Conservation (phyloP, 1,140 invertebrate genomes). For the Zelostemma sp. region DNA sequence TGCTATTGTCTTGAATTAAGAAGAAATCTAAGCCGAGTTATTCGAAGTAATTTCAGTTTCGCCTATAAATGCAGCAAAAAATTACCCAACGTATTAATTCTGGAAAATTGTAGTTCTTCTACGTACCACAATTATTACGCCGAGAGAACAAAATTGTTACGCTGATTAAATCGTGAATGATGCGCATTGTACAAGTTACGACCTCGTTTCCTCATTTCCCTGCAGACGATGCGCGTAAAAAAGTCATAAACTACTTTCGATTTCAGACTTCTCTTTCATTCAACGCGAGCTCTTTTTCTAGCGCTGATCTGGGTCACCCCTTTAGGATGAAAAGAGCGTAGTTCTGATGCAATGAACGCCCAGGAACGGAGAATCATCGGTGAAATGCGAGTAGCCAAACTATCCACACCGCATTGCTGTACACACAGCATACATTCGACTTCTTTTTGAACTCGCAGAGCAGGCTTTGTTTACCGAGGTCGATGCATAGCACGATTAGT, state of each 20-base stretch:
- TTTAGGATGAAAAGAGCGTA: constrained; percentile 25
- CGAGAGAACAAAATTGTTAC: no score
- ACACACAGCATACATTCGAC: constrained; percentile 15
- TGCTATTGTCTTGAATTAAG: no score
- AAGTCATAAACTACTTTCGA: constrained; percentile 48
- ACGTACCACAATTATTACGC: no score
- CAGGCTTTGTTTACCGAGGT: constrained; percentile 58
- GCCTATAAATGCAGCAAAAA: no score
- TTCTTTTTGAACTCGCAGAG: constrained; percentile 24
- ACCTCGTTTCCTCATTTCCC: not conserved
- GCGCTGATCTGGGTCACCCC: constrained; percentile 27
- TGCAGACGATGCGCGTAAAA: constrained; percentile 25
- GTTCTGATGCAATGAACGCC: constrained; percentile 34
- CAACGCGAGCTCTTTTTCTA: constrained; percentile 34
- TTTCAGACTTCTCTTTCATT: constrained; percentile 48
- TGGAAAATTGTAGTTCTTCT: no score
- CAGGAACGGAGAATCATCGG: constrained; percentile 12
- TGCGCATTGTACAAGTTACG: no score
- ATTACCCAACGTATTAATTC: no score
- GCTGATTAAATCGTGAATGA: no score
- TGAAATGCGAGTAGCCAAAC: not conserved
- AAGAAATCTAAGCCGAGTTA: no score
- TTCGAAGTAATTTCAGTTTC: no score
- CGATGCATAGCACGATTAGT: constrained; percentile 19
- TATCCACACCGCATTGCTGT: not conserved